Evolutionary conservation across 2,888 invertebrate species (phyloP).

Genomic region (Adelphocoris suturalis): DNA sequence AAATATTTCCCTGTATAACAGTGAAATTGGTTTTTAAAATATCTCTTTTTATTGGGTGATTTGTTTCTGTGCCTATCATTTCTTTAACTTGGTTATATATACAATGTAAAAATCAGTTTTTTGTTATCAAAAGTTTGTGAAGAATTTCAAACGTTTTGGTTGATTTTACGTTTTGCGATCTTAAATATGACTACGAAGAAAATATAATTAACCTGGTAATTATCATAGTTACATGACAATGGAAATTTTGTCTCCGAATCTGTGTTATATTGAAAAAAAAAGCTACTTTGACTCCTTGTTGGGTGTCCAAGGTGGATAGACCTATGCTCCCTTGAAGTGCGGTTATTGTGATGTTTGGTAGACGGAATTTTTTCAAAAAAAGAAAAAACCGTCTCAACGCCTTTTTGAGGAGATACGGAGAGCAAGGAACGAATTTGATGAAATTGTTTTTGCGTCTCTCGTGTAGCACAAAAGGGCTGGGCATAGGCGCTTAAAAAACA

Average conservation of each 20-base stretch:
- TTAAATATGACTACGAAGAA: background rate
- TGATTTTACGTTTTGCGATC: background rate
- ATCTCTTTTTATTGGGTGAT: background rate
- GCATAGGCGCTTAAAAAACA: conserved; percentile 79
- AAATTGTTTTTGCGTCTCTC: background rate
- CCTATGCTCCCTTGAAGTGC: conserved; percentile 43
- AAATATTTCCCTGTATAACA: background rate
- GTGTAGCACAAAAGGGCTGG: conserved; percentile 26
- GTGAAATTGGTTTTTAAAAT: background rate
- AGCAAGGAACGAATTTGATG: background rate
- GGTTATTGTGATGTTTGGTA: conserved; percentile 43
- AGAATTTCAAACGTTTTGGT: background rate
- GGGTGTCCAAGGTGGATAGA: conserved; percentile 73
- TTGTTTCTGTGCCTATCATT: conserved; percentile 25
- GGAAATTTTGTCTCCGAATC: conserved; percentile 10
- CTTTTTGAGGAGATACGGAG: conserved; percentile 64
- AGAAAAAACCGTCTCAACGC: conserved; percentile 65
- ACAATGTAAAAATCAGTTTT: background rate
- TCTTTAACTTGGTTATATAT: background rate
- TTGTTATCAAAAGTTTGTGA: background rate
- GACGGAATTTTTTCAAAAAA: conserved; percentile 24
- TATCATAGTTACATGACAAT: conserved; percentile 11
- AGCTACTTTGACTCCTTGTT: conserved; percentile 71
- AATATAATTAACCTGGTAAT: background rate
- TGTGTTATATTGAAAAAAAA: conserved; percentile 1